Conservation (phyloP, 2,797 vertebrate species). For the Chrysocyon brachyurus region DNA sequence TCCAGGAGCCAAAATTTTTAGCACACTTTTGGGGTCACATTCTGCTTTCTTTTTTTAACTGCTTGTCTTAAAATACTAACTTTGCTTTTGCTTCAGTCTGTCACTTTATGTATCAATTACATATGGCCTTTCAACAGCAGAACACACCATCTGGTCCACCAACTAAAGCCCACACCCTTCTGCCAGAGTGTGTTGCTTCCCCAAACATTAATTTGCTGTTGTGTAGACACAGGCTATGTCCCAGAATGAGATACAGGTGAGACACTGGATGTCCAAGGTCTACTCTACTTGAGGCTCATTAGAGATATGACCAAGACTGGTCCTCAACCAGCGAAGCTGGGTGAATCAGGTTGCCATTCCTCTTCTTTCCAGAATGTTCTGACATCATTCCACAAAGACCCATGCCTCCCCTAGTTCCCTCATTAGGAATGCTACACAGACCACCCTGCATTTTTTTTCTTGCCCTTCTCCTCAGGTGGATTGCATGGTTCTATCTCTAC, state of each 20-base stretch:
- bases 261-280: not conserved
- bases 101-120: conserved; percentile 83
- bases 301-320: conserved; percentile 15
- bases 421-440: conserved; percentile 14
- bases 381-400: not conserved
- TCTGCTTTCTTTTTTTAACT: conserved; percentile 74
- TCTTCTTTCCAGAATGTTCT: conserved; percentile 40
- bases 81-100: conserved; percentile 83
- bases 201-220: conserved; percentile 83
- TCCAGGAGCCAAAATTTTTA: conserved; percentile 65
- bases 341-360: not conserved
- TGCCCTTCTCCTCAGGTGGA: not conserved
- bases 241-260: conserved; percentile 62
- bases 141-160: conserved; percentile 82
- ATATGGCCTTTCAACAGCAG: conserved; percentile 81
- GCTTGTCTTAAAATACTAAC: conserved; percentile 80
- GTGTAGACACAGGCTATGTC: conserved; percentile 65
- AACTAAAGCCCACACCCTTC: conserved; percentile 81
- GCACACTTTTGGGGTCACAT: conserved; percentile 64
- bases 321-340: not conserved
- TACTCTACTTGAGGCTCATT: not conserved
- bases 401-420: not conserved
- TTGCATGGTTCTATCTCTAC: conserved; percentile 35
- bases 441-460: not conserved
- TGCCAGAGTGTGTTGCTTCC: conserved; percentile 75